Base-by-base conservation (phyloP, 2,888 invertebrate genomes). In the Apeira syringaria region DNA sequence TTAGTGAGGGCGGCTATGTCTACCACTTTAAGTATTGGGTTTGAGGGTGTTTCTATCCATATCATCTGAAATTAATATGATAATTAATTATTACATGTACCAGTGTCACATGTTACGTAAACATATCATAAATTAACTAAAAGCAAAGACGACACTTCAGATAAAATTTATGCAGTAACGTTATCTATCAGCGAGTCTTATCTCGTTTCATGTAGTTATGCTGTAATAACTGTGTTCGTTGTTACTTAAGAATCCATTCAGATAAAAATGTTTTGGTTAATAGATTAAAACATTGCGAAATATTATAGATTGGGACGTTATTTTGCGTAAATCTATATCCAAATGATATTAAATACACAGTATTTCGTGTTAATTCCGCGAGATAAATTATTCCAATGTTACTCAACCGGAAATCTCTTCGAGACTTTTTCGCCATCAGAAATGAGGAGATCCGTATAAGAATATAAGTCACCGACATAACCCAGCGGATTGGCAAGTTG, bases 21-120 rank as follows among this genome's bases (percentile, higher is more conserved):
- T 5, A 94, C 92, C n/a, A 99, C 91, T 89, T 97, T 97, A 57
- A 99, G 78, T 5, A 95, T 86, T 0, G 99, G 99, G 88, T 99
- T 99, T n/a, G 99, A 98, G 0, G 99, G 99, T 0, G 96, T 95
- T 82, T 99, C 99, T 48, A 98, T 80, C 98, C 99, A 99, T 25
- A 99, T 91, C 80, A 96, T 86, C 95, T 95, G 64, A 27, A 91
- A 88, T 50, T 52, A 31, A 29, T 8, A 13, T 5, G 6, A 28
- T 12, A 15, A 15, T 15, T 15, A 15, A 15, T 15, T n/a, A n/a
- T n/a, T 15, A 15, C 15, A 15, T 15, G 4, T 3, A 3, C 2
- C 15, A 15, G 15, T 4, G 3, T 15, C 3, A 15, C 15, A 15
- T 3, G 15, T 15, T 15, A 30, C n/a, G n/a, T n/a, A n/a, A n/a